Conservation (phyloP, 2,888 invertebrate species). For the Diplolepis rosae region DNA sequence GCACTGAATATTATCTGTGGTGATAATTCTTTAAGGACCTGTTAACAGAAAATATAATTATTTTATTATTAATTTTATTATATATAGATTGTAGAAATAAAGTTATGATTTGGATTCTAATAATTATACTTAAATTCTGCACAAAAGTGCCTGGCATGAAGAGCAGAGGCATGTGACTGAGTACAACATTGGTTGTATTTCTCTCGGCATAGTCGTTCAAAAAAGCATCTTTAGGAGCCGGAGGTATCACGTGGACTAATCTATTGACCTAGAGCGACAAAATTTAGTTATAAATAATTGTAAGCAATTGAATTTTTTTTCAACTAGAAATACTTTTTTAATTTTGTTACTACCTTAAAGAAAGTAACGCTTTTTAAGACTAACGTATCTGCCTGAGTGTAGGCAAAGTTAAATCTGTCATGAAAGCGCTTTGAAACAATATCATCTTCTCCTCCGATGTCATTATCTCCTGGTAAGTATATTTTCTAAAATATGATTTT, state of each 20-base stretch:
- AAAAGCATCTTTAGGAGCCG: slow-evolving; percentile 72
- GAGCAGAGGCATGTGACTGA: slow-evolving; percentile 84
- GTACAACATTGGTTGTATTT: slow-evolving; percentile 78
- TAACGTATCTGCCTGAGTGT: slow-evolving; percentile 79
- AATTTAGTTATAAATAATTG: slow-evolving; percentile 33
- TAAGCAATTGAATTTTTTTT: slow-evolving; percentile 24
- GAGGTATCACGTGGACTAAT: slow-evolving; percentile 80
- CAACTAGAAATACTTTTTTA: not conserved
- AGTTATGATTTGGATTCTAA: too few species aligned
- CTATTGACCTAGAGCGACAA: slow-evolving; percentile 75
- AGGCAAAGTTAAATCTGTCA: slow-evolving; percentile 78
- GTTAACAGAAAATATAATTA: slow-evolving; percentile 45
- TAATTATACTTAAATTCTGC: slow-evolving; percentile 71
- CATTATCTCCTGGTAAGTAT: slow-evolving; percentile 96
- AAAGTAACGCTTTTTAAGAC: slow-evolving; percentile 79
- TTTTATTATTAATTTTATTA: slow-evolving; percentile 5
- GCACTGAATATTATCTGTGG: slow-evolving; percentile 84
- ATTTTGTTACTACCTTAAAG: slow-evolving; percentile 78
- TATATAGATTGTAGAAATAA: too few species aligned
- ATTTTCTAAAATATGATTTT: slow-evolving; percentile 86
- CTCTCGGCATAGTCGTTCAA: slow-evolving; percentile 71
- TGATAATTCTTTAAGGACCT: slow-evolving; percentile 79
- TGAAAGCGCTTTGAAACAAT: slow-evolving; percentile 83
- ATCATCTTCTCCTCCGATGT: slow-evolving; percentile 95
- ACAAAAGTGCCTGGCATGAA: slow-evolving; percentile 76